Base-by-base conservation (phyloP, 2,113 vertebrate species). In the Castor canadensis region DNA sequence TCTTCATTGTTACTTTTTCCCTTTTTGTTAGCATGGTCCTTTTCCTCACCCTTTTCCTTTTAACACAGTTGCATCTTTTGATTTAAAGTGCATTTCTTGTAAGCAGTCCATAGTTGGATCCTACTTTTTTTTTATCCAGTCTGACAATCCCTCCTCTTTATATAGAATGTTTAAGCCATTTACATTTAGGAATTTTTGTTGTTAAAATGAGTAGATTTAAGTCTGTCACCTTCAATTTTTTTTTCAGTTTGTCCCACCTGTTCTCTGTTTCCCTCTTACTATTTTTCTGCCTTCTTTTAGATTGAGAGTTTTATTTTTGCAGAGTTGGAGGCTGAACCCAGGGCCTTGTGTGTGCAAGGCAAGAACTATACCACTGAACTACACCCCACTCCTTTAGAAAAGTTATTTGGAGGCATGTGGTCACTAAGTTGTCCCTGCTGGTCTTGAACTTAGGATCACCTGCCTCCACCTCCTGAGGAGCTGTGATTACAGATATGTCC, bases 151-250 rank as follows among this genome's bases (percentile, higher is more conserved):
- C 40, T 87, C 54, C 24, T 54, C 56, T 93, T 87, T 60, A 85
- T 52, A 66, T 49, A 38, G 22, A 77, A 24, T 77, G 72, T 96
- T 76, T 95, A 54, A 43, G 67, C n/a, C 54, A 89, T 40, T 89
- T 92, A 87, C 2, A 52, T 89, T 92, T 97, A 85, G 38, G n/a
- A n/a, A n/a, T n/a, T 95, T 69, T 89, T 62, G 49, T 86, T 92
- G 76, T 77, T 73, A 35, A 62, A 66, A 35, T 66, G 2, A 0
- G 40, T 79, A 89, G 35, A 5, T 24, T 26, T 43, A 69, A 60
- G 28, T n/a, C 17, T 49, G 49, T 71, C 22, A 30, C 49, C 30
- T 88, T 35, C 15, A 77, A 58, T 11, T 45, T 22, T 77, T 28
- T 90, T 83, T 58, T 49, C 2, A 19, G 28, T 69, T 72, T 38